These are phyloP conservation scores for Cerceris rybyensis DNA, from an alignment of 2,888 invertebrate genomes.

Conservation along the genomic window DNA sequence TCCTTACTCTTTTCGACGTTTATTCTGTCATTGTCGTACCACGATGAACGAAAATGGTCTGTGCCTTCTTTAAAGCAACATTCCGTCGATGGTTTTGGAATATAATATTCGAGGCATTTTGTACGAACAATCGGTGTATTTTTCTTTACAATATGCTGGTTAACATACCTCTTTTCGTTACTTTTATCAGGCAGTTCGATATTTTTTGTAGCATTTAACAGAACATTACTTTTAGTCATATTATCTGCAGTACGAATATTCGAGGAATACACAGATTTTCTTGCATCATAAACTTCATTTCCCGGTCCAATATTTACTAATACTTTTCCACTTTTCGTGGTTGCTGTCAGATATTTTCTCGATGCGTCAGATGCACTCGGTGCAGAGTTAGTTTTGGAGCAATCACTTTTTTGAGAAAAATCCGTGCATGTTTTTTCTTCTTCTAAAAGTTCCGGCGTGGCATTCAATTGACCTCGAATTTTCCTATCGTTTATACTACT, in stretches of 20 bases:
- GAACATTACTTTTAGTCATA: neutral
- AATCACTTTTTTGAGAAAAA: neutral
- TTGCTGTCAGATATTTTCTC: neutral
- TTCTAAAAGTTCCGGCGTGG: conserved; percentile 65
- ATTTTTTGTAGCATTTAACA: neutral
- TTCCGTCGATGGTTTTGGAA: too few species aligned
- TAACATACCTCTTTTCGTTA: too few species aligned
- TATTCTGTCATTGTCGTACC: too few species aligned
- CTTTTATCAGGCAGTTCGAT: too few species aligned
- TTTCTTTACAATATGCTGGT: neutral
- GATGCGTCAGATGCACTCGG: conserved; percentile 1
- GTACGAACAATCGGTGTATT: neutral
- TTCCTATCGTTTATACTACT: conserved; percentile 75
- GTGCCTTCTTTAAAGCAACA: too few species aligned
- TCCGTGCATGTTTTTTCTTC: conserved; percentile 14
- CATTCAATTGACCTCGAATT: conserved; percentile 70
- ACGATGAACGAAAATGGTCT: too few species aligned
- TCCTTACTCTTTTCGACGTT: too few species aligned
- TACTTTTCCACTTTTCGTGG: conserved; percentile 26
- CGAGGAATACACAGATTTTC: neutral
- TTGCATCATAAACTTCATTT: conserved; percentile 23
- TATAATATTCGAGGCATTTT: neutral
- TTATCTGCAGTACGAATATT: neutral
- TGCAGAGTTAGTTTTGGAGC: neutral
- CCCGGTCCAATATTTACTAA: conserved; percentile 40